Percentiles rank a stretch among this genome's conserved stretches.
These are phyloP conservation scores for Metopia argyrocephala DNA, from an alignment of 2,888 invertebrate genomes.

Conservation along the genomic window DNA sequence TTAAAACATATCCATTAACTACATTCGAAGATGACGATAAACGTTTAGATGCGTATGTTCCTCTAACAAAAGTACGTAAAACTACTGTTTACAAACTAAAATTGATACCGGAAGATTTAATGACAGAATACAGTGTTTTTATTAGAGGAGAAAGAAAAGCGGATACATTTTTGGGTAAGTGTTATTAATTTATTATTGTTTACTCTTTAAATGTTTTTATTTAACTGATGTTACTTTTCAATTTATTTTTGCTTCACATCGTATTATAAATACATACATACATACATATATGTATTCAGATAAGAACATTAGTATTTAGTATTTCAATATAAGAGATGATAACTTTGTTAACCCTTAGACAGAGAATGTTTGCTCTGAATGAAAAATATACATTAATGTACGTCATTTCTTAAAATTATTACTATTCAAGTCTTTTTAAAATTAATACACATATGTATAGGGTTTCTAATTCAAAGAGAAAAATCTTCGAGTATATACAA, in stretches of 20 bases:
- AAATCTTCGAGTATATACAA: too few relatives aligned
- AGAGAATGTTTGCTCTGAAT: conserved; percentile 21
- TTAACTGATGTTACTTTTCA: conserved; percentile 27
- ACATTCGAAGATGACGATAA: conserved; percentile 66
- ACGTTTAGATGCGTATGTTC: conserved; percentile 75
- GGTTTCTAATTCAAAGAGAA: too few relatives aligned
- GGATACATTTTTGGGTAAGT: conserved; percentile 75
- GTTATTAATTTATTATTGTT: conserved; percentile 22
- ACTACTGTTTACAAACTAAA: conserved; percentile 72
- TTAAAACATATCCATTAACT: conserved; percentile 67
- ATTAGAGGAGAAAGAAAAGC: conserved; percentile 76
- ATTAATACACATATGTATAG: too few relatives aligned
- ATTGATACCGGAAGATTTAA: conserved; percentile 71
- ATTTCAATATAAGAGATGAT: conserved; percentile 59
- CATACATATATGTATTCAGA: conserved; percentile 28
- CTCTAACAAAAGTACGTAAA: conserved; percentile 74
- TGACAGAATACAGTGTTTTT: conserved; percentile 72
- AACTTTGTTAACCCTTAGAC: conserved; percentile 69
- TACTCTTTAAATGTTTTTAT: conserved; percentile 14
- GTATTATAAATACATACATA: not conserved
- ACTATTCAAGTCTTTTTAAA: too few relatives aligned
- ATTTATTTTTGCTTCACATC: not conserved
- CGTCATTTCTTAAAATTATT: conserved; percentile 8
- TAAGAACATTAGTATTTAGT: conserved; percentile 33
- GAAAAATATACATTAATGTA: conserved; percentile 9